Base-by-base conservation (phyloP, 2,113 vertebrate genomes). In the Syngnathus floridae region DNA sequence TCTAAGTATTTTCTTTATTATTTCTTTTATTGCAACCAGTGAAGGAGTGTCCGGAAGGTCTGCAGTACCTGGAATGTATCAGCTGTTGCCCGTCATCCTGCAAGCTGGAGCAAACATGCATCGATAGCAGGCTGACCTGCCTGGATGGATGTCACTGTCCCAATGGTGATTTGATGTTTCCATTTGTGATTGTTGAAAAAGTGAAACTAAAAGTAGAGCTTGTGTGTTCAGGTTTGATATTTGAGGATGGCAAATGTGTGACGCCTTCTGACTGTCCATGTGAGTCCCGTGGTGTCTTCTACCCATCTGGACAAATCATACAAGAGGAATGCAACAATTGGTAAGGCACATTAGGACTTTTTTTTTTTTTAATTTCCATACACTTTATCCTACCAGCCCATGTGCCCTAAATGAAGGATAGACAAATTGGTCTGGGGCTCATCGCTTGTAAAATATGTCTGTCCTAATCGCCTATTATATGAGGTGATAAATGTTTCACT, bases 71-170 rank as follows among this genome's bases (percentile, higher is more conserved):
- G 0, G 97, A 99, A 48, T 99, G 97, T 61, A 93, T 99, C 56
- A 86, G 88, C 77, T 98, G 95, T 87, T 99, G 97, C 76, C 97
- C 96, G 0, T 83, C 84, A 19, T 89, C 93, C 1, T 99, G 96
- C 81, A 92, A 73, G 41, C 83, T 91, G 1, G 92, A 91, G 13
- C 77, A 87, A 0, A 86, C 91, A 2, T 99, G 96, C 38, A 88
- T 97, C 55, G 94, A 93, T 87, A 99, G 93, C 68, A 93, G 94
- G 79, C 92, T 99, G 58, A 87, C 93, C 72, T 99, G 96, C 66
- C 79, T 99, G 69, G 96, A 99, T 10, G 96, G 96, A 73, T 99
- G 96, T 84, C 97, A 95, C 84, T 99, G 96, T 78, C 93, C 94
- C 0, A 85, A 94, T 0, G 96, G 96, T 95, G 61, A 74, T 57